phyloP scores from a whole-genome alignment of 2,113 vertebrate species.

The Spheniscus mendiculus region DNA sequence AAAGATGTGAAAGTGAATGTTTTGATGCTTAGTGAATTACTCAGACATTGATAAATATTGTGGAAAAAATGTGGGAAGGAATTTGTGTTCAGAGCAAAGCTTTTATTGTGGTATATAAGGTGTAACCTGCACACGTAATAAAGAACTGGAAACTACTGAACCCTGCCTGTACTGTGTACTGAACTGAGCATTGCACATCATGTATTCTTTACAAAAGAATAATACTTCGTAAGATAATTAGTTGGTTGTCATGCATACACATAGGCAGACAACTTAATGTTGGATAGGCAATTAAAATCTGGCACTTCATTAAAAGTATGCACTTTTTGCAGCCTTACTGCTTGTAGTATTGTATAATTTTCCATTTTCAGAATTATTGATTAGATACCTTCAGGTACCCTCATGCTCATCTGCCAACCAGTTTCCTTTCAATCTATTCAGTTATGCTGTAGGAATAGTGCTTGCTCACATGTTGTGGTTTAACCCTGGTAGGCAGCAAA shows the following conservation, averaged over 20 bases:
- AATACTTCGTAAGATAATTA: not conserved
- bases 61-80: not conserved
- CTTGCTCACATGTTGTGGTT: not conserved
- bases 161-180: not conserved
- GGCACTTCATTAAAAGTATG: not conserved
- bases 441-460: not conserved
- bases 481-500: not conserved
- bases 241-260: not conserved
- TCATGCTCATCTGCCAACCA: not conserved
- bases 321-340: not conserved
- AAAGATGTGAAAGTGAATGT: not conserved
- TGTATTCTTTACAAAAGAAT: not conserved
- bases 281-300: not conserved
- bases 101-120: not conserved
- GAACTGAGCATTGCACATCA: not conserved
- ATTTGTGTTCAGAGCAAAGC: not conserved
- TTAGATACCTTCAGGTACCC: not conserved
- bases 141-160: not conserved
- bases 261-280: not conserved
- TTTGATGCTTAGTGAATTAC: not conserved
- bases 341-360: not conserved
- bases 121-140: not conserved
- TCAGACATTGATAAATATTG: not conserved
- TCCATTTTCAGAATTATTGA: not conserved
- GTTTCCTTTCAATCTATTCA: not conserved